Evolutionary conservation across 2,888 invertebrate genomes (phyloP), one percentile per base, ranked within the genome.

Genomic region (Litoditis marina): DNA sequence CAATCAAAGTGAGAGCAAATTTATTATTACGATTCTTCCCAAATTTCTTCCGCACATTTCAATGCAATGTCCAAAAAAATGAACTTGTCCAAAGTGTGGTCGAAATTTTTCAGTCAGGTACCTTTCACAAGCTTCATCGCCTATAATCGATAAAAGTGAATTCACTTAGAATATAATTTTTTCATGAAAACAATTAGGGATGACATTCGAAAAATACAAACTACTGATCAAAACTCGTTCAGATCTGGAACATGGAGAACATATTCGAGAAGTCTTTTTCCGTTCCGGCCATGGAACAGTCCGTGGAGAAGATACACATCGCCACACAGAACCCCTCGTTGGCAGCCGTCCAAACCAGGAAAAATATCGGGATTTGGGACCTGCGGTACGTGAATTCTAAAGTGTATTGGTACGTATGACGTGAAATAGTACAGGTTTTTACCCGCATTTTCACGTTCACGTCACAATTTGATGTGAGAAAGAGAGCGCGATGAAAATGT

Each of bases 231-330:
- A 53, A n/a, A 6, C 13, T 42, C 25, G 56, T 60, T n/a, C 47
- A 71, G 64, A 78, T 79, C 31, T 96, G 96, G 96, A 96, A 96
- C 84, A 93, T 98, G 61, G 94, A 95, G 84, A 96, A 96, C 84
- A 95, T 96, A 72, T 93, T 94, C 81, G 95, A 96, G 83, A 93
- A 94, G 84, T 94, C 94, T 0, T 93, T 94, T 82, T 91, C 92
- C 44, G 94, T 96, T 71, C 92, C 94, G 81, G 87, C 94, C 8
- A 94, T 95, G 83, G 96, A 96, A 82, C 86, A 94, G 65, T 92
- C 93, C 76, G 92, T 96, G 64, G 95, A 96, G 84, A 89, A 90
- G 27, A 91, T 96, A 52, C 78, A 83, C 39, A 74, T 87, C 2
- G 84, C 86, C 0, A 76, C 90, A 56, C 89, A 90, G 73, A 88